These are phyloP conservation scores for Steinernema feltiae DNA, from an alignment of 1,140 invertebrate genomes.

Conservation along the genomic window DNA sequence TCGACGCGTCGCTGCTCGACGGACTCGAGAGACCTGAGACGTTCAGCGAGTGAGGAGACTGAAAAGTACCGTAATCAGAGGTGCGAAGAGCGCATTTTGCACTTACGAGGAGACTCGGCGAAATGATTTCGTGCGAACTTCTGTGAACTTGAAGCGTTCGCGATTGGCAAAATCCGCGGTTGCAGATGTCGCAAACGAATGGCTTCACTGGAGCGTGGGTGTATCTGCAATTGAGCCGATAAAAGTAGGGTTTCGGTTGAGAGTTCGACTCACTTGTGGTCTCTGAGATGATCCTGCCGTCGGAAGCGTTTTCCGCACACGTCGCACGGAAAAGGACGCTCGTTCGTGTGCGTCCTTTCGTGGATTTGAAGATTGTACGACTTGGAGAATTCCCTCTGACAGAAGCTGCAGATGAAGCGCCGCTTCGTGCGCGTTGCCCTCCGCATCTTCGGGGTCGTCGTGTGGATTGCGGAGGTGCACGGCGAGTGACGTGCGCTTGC, in stretches of 20 bases:
- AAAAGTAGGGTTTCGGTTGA: not conserved
- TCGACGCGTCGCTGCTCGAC: not conserved
- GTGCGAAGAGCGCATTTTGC: not conserved
- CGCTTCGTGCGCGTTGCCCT: constrained; percentile 78
- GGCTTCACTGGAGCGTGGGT: constrained; percentile 93
- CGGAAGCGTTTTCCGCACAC: constrained; percentile 94
- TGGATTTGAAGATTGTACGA: constrained; percentile 95
- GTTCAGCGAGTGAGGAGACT: not conserved
- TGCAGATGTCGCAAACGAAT: constrained; percentile 86
- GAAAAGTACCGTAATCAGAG: not conserved
- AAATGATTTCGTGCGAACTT: not conserved
- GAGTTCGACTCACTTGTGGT: constrained; percentile 53
- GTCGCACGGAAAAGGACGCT: constrained; percentile 91
- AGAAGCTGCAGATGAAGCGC: constrained; percentile 95
- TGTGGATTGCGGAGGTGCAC: not conserved
- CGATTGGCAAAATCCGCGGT: constrained; percentile 91
- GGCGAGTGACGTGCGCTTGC: not conserved
- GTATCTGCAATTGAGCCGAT: constrained; percentile 66
- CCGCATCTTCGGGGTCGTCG: not conserved
- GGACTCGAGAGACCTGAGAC: not conserved
- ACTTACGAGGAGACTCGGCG: not conserved
- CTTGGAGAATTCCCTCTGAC: constrained; percentile 92
- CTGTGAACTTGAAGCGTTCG: constrained; percentile 80
- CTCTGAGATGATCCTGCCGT: constrained; percentile 66
- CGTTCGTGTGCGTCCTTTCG: constrained; percentile 88